Base-by-base conservation (phyloP, 2,797 vertebrate species). In the Peromyscus melanophrys region DNA sequence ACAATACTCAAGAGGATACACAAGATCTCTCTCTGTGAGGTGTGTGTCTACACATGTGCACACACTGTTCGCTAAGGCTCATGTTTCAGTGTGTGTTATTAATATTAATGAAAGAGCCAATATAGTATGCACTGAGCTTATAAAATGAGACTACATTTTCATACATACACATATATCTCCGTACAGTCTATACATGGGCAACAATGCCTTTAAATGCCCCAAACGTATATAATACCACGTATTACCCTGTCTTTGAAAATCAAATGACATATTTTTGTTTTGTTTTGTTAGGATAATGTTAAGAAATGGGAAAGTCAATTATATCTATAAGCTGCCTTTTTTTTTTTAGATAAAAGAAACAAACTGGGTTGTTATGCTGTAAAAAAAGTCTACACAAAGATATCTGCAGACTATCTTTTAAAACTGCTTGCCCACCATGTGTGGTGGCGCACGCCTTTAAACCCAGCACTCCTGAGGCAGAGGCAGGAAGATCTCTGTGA, bases 331-430 rank as follows among this genome's bases (percentile, higher is more conserved):
- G 2, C 40, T 65, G 5, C 7, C 57, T 21, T 37, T 94, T 94
- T 17, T 7, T 88, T 92, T 77, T 90, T 12, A 71, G 95, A 43
- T 71, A 85, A 57, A 81, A 81, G 31, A 85, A 95, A 89, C 6
- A 67, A 43, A 92, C 49, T 89, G 6, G 25, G 59, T 67, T 55
- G 87, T 75, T 61, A 83, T 2, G 67, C 37, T 89, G 46, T 80
- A 31, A 40, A 83, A 46, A 43, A 0, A 59, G 34, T 65, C 55
- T 75, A 59, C 9, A 25, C 43, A 84, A 78, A n/a, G 29, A 89
- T 91, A 95, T 96, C 75, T 43, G 49, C 11, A 94, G 92, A 27
- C 7, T n/a, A 34, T 75, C 21, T 91, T 77, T 23, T 84, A 90
- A 49, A 21, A 69, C 75, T 61, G 16, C 37, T 77, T 83, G 16